Conservation (phyloP, 1,140 invertebrate species). For the Wasmannia auropunctata region DNA sequence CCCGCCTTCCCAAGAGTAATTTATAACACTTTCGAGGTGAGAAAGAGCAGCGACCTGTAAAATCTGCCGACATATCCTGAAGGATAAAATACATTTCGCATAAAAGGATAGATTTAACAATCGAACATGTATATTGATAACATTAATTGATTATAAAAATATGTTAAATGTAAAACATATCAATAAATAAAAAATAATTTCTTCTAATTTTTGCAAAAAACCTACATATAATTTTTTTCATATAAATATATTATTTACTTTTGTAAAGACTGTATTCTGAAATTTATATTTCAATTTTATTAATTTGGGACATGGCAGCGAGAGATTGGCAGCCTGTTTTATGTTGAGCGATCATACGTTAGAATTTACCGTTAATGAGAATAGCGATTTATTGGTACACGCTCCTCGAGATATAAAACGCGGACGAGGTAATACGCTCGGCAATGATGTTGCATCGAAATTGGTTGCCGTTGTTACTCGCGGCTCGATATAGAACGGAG, state of each 20-base stretch:
- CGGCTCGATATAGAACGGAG: slow-evolving; percentile 19
- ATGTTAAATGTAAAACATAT: background rate
- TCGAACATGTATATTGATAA: background rate
- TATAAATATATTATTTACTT: background rate
- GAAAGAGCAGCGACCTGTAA: background rate
- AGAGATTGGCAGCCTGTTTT: background rate
- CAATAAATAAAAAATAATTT: background rate
- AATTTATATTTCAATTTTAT: background rate
- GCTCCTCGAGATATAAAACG: slow-evolving; percentile 24
- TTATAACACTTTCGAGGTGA: slow-evolving; percentile 36
- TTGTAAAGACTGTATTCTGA: background rate
- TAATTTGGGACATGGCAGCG: background rate
- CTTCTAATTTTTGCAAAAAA: background rate
- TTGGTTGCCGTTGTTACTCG: slow-evolving; percentile 5
- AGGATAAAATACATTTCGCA: background rate
- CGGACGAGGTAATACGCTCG: background rate
- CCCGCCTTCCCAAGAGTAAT: background rate
- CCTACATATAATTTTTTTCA: background rate
- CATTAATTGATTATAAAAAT: background rate
- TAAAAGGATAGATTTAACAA: background rate
- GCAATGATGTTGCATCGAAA: background rate
- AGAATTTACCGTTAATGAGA: slow-evolving; percentile 15
- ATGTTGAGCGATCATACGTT: background rate
- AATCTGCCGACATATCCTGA: background rate
- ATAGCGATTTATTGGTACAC: slow-evolving; percentile 33